A percentile compares a stretch with the other conserved stretches of the same genome.
Evolutionary conservation across 2,113 vertebrate species (phyloP).

Genomic region (Lagenorhynchus albirostris): DNA sequence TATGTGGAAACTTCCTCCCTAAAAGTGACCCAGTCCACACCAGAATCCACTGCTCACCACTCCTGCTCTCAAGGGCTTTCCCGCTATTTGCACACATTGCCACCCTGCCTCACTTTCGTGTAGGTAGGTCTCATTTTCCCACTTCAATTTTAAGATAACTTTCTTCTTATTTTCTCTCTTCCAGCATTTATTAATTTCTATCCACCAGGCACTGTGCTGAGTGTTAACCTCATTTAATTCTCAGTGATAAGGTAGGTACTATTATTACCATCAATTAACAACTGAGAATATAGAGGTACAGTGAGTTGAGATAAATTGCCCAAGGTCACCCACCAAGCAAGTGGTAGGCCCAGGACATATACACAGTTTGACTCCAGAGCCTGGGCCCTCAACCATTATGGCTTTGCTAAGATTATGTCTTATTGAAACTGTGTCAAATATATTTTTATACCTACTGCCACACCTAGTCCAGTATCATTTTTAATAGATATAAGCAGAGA

Average conservation of each 20-base stretch:
- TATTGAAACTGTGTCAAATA: neutral
- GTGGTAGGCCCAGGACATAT: neutral
- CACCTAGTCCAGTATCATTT: neutral
- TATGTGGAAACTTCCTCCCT: neutral
- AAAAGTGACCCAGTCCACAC: too few species aligned
- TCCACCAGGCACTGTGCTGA: neutral
- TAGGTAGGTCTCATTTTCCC: neutral
- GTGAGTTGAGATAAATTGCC: neutral
- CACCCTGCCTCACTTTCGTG: neutral
- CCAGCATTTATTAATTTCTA: neutral
- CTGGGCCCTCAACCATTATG: neutral
- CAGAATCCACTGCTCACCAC: neutral
- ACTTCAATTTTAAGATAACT: neutral
- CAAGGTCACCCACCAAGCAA: neutral
- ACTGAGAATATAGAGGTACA: neutral
- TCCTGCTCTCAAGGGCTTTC: neutral
- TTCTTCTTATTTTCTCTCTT: neutral
- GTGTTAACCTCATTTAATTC: neutral
- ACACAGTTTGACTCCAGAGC: neutral
- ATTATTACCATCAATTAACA: neutral
- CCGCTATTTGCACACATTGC: neutral
- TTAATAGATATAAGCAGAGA: neutral
- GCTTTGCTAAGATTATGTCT: neutral
- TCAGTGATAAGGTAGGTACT: neutral
- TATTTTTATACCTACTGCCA: neutral